Evolutionary conservation across 2,888 invertebrate genomes (phyloP).

Genomic region (Emmelina monodactyla): DNA sequence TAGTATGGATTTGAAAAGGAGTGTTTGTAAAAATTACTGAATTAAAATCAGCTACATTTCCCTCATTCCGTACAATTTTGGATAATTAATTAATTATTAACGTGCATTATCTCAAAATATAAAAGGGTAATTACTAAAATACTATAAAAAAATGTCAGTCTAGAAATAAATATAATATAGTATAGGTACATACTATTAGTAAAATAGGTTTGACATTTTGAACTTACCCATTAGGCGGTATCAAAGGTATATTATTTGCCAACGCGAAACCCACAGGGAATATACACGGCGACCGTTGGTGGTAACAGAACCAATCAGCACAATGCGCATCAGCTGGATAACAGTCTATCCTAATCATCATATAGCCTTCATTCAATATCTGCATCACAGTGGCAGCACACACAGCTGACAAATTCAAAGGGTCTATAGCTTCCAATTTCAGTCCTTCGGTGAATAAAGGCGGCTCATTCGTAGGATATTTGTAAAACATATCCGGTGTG

Average conservation of each 20-base stretch:
- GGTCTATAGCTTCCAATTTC: slow-evolving; percentile 98
- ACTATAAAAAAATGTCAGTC: too few relatives aligned
- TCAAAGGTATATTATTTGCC: slow-evolving; percentile 81
- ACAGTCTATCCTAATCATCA: slow-evolving; percentile 96
- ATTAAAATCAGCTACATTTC: too few relatives aligned
- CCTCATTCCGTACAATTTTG: too few relatives aligned
- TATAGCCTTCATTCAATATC: slow-evolving; percentile 89
- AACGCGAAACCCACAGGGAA: slow-evolving; percentile 95
- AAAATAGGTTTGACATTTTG: background rate
- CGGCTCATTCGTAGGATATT: slow-evolving; percentile 61
- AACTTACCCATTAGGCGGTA: slow-evolving; percentile 77
- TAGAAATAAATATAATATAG: too few relatives aligned
- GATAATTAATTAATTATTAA: too few relatives aligned
- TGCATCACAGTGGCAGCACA: slow-evolving; percentile 96
- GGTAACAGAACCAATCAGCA: slow-evolving; percentile 98
- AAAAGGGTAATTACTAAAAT: too few relatives aligned
- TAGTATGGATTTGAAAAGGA: too few relatives aligned
- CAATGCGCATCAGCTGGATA: slow-evolving; percentile 84
- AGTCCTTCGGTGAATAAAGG: slow-evolving; percentile 81
- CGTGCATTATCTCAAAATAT: too few relatives aligned
- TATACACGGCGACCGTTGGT: slow-evolving; percentile 91
- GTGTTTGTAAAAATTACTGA: too few relatives aligned
- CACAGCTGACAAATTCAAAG: slow-evolving; percentile 91
- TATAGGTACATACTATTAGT: too few relatives aligned
- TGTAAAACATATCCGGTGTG: slow-evolving; percentile 79